A percentile compares a stretch with the other conserved stretches of the same genome.
Conservation (phyloP, 2,888 invertebrate species). For the Aromia moschata region DNA sequence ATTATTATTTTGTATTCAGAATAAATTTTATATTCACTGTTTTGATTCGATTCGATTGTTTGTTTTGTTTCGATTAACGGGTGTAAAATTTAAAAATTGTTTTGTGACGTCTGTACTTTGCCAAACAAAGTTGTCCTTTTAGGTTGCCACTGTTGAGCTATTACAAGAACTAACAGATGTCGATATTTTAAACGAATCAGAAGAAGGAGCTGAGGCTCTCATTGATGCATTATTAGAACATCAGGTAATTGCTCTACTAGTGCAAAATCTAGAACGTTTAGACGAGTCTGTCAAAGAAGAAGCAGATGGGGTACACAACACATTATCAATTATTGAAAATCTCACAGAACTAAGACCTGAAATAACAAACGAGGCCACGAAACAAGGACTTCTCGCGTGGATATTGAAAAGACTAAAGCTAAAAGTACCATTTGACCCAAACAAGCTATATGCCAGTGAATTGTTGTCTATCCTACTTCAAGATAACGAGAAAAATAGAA, state of each 20-base stretch:
- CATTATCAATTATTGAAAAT: constrained; percentile 90
- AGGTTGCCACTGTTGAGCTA: constrained; percentile 67
- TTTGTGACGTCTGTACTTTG: too few species aligned
- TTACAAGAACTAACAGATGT: constrained; percentile 93
- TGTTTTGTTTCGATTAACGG: too few species aligned
- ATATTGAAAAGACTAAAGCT: constrained; percentile 86
- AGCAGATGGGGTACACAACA: constrained; percentile 95
- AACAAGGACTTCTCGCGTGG: constrained; percentile 93
- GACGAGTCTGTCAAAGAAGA: constrained; percentile 95
- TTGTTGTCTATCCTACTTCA: constrained; percentile 95
- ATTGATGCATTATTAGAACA: constrained; percentile 89
- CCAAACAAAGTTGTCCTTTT: constrained; percentile 18
- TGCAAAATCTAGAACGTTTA: constrained; percentile 92
- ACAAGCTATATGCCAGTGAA: constrained; percentile 96
- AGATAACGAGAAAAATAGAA: constrained; percentile 83
- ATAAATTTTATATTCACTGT: too few species aligned
- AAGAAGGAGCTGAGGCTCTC: constrained; percentile 88
- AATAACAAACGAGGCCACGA: constrained; percentile 83
- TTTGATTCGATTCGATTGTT: too few species aligned
- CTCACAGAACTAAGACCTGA: constrained; percentile 90
- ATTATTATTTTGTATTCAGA: too few species aligned
- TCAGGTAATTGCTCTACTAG: constrained; percentile 83
- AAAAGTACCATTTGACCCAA: constrained; percentile 92
- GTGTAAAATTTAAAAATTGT: too few species aligned
- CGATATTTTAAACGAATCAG: constrained; percentile 93